Base-by-base conservation (phyloP, 2,113 vertebrate genomes). In the Limanda limanda region DNA sequence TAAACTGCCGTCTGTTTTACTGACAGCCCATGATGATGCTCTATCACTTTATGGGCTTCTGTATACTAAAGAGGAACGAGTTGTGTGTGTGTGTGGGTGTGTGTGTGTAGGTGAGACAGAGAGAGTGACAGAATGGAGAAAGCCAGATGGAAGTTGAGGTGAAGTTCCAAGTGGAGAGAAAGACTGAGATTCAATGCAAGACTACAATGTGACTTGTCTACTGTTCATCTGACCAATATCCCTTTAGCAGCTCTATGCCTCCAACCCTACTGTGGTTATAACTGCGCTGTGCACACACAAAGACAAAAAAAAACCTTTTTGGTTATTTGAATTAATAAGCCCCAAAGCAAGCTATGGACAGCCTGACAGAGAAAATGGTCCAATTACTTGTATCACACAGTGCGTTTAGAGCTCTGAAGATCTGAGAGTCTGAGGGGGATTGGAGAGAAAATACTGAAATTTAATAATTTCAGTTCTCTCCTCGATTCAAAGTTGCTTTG, bases 281-380 rank as follows among this genome's bases (percentile, higher is more conserved):
- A 83, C 55, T 20, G 13, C 10, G 1, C 17, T 40, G 27, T 7
- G 18, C 15, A 18, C 35, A 58, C 48, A 61, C 24, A 48, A n/a
- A 70, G 15, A 62, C 65, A 67, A 27, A 52, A 55, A 74, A 51
- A 76, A 65, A 56, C 60, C 71, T 76, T 89, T 88, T 18, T 78
- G 82, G 85, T 68, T 79, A 86, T 89, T 94, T 91, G 89, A 93
- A 92, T 92, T 94, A 94, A 92, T 93, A 93, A 93, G 89, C 81
- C 80, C 81, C 65, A 78, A 76, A 60, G 62, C 68, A 79, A 74
- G 60, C 47, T 71, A 62, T 67, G 81, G 74, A 76, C 74, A 69
- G 56, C 66, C 70, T 72, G 78, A 86, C 70, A 61, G 47, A 75
- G 71, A 84, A 89, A 90, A 90, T 52, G 51, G 71, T 77, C 84